These are phyloP conservation scores for Andricus curvator DNA, from an alignment of 2,888 invertebrate genomes.

Conservation along the genomic window DNA sequence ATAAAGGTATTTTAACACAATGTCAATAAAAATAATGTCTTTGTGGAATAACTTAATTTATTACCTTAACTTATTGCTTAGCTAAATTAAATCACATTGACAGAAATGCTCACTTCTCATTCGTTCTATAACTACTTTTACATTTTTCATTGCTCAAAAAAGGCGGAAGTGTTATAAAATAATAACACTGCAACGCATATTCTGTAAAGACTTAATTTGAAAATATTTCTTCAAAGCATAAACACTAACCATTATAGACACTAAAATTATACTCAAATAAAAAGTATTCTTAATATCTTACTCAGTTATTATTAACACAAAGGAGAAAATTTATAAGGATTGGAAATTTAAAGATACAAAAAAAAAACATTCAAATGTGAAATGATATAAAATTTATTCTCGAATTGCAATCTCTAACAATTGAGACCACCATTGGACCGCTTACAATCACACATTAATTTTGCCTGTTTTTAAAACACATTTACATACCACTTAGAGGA, in stretches of 20 bases:
- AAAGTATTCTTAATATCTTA: background rate
- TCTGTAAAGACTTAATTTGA: background rate
- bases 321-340: background rate
- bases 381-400: background rate
- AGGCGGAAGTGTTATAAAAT: background rate
- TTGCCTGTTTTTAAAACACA: no score
- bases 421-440: no score
- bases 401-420: no score
- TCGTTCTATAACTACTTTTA: background rate
- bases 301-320: background rate
- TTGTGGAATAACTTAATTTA: background rate
- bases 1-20: no score
- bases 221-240: background rate
- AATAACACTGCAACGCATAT: background rate
- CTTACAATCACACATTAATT: no score
- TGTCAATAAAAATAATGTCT: no score
- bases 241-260: background rate
- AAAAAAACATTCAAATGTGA: background rate
- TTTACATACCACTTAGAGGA: no score
- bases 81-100: background rate
- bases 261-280: background rate
- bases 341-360: background rate
- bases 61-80: background rate
- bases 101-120: background rate
- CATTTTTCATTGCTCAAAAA: background rate